Conservation (phyloP, 2,888 invertebrate genomes). For the Entomobrya proxima region DNA sequence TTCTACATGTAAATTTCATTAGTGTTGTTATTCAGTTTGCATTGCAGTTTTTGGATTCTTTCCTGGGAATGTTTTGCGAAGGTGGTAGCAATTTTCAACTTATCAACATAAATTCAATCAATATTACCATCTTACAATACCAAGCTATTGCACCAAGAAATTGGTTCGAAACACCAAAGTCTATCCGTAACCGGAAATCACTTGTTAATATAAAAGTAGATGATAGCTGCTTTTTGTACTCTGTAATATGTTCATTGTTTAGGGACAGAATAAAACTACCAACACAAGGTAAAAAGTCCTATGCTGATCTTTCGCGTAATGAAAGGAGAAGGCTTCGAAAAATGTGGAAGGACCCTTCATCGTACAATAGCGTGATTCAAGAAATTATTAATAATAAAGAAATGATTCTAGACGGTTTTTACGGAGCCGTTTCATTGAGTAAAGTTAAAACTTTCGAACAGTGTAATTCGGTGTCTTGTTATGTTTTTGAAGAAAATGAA, state of each 20-base stretch:
- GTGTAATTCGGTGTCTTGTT: too few relatives aligned
- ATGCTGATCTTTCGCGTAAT: too few relatives aligned
- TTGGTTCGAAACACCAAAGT: background rate
- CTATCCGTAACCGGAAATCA: background rate
- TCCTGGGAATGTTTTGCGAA: background rate
- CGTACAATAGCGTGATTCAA: background rate
- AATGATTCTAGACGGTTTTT: background rate
- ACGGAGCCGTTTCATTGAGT: background rate
- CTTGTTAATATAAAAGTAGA: background rate
- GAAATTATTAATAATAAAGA: background rate
- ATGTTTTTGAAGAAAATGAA: too few relatives aligned
- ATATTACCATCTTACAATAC: background rate
- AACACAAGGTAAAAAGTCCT: too few relatives aligned
- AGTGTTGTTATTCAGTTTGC: background rate
- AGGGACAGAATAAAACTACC: background rate
- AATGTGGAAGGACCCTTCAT: background rate
- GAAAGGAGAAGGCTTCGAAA: too few relatives aligned
- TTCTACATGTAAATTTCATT: background rate
- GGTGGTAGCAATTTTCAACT: background rate
- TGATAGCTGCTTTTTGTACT: background rate
- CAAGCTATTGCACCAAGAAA: background rate
- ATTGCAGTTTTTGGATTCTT: background rate
- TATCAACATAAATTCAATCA: background rate
- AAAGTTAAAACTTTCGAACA: too few relatives aligned
- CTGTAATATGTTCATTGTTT: background rate